Evolutionary conservation across 2,113 vertebrate genomes (phyloP).

Genomic region (Canis aureus): DNA sequence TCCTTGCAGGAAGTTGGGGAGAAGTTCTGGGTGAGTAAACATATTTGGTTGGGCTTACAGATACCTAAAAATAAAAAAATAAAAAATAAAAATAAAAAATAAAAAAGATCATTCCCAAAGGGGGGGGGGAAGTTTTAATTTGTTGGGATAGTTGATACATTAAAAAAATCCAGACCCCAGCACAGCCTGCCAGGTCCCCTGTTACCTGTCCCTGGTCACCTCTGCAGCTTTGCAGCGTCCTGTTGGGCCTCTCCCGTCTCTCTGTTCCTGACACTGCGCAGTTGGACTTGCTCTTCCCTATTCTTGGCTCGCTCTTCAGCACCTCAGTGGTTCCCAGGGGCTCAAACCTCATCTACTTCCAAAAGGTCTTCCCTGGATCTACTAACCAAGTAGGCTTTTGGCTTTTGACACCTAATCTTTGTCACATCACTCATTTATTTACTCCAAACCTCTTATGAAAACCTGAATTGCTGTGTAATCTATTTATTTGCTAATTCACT

Average conservation of each 20-base stretch:
- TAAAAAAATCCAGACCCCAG: background rate
- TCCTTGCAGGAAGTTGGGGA: constrained; percentile 39
- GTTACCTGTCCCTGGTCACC: accelerated
- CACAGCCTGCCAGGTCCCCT: too few species aligned
- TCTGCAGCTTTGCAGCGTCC: accelerated
- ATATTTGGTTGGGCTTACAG: constrained; percentile 20
- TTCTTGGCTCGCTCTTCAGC: background rate
- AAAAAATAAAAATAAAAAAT: background rate
- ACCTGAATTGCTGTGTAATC: background rate
- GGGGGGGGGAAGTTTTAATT: background rate
- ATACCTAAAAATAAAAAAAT: constrained; percentile 9
- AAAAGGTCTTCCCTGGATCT: background rate
- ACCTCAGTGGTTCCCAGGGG: accelerated
- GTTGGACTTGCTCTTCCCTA: accelerated
- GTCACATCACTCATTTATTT: background rate
- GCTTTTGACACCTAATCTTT: background rate
- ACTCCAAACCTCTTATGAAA: background rate
- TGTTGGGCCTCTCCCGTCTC: background rate
- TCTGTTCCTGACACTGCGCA: accelerated
- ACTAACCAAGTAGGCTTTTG: background rate
- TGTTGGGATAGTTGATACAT: background rate
- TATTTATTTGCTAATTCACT: background rate
- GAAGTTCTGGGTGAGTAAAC: constrained; percentile 20
- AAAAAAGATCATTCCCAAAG: background rate
- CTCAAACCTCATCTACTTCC: background rate